Evolutionary conservation across 2,113 vertebrate species (phyloP), one percentile per base, ranked within the genome.

Genomic region (Nothoprocta pentlandii): DNA sequence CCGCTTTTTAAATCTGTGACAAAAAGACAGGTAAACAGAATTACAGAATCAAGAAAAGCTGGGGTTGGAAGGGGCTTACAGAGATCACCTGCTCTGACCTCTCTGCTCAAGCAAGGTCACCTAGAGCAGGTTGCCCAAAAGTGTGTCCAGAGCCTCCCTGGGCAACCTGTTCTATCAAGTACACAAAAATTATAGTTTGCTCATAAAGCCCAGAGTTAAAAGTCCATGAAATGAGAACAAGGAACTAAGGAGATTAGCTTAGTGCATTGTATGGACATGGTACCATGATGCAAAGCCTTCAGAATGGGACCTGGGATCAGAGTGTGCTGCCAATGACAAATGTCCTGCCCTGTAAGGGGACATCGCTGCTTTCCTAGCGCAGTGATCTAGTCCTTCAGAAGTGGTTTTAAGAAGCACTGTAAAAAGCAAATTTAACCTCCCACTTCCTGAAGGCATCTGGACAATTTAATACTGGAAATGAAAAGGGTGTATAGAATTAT

Each of bases 401-500:
- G 54, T 10, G 34, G 13, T 87, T 81, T 89, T 62, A 74, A 92
- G 70, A 41, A 93, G 53, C 11, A 1, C 4, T 62, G 70, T 54
- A 81, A 93, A 32, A 59, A 41, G 54, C 30, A 79, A 92, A 93
- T 73, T 30, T 73, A 85, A 93, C 71, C 94, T 59, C 39, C 46
- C 59, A 85, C 66, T 90, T 97, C 25, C 91, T 82, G 28, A 68
- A 80, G 86, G 47, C 0, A 12, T 58, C 68, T 73, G 80, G 80
- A 93, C 86, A 86, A 92, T 84, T 93, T 92, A 90, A 89, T 89
- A 79, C 47, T 76, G 89, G 86, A 93, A 90, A 90, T 91, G 94
- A 94, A 70, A 93, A 93, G 89, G 89, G 93, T 25, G 74, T 92
- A 81, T 79, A 92, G 95, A 95, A 94, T 90, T 94, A 95, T 87